Conservation (phyloP, 1,140 invertebrate genomes). For the Caerostris darwini region DNA sequence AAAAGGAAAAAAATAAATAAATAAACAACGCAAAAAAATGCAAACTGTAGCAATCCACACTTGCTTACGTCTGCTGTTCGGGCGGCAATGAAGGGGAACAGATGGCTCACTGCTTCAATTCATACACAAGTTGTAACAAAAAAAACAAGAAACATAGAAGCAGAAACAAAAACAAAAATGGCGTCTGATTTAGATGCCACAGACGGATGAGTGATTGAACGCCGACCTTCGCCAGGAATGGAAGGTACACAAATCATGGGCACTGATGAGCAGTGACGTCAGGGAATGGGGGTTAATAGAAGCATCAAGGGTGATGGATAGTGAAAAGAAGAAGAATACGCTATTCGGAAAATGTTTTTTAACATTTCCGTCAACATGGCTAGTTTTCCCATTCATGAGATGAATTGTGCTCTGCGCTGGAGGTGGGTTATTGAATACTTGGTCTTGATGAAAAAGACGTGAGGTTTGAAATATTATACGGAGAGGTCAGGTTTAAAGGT, state of each 20-base stretch:
- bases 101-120: background rate
- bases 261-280: background rate
- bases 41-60: background rate
- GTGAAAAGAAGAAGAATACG: background rate
- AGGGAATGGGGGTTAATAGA: background rate
- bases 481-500: no score
- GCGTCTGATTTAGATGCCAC: background rate
- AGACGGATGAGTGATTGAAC: no score
- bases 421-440: no score
- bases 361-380: constrained; percentile 10
- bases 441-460: no score
- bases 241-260: background rate
- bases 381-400: background rate
- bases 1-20: no score
- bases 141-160: no score
- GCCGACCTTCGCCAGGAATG: no score
- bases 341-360: background rate
- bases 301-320: background rate
- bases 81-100: background rate
- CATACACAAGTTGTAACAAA: no score
- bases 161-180: background rate
- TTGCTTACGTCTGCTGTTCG: background rate
- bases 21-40: background rate
- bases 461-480: no score
- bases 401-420: no score